These are phyloP conservation scores for Zaprionus ghesquierei DNA, from an alignment of 1,140 invertebrate species.

Conservation along the genomic window DNA sequence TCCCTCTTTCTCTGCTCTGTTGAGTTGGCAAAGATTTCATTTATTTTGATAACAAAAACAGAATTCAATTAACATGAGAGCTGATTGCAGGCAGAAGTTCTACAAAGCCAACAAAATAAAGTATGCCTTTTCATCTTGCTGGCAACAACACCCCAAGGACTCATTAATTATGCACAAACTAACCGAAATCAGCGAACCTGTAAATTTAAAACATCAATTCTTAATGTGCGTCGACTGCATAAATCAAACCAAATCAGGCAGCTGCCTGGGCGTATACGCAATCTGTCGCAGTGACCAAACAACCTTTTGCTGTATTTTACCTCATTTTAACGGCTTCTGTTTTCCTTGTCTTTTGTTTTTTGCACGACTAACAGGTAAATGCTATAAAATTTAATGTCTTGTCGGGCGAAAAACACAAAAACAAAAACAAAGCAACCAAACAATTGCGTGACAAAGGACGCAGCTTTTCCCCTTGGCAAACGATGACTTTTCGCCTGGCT, in stretches of 20 bases:
- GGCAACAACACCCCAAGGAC: conserved; percentile 40
- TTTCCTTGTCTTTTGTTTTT: conserved; percentile 64
- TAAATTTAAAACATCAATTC: conserved; percentile 65
- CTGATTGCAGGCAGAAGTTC: neutral
- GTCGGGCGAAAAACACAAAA: conserved; percentile 15
- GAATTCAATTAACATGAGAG: conserved; percentile 30
- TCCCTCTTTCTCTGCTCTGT: neutral
- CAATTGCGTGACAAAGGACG: conserved; percentile 59
- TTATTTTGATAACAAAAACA: neutral
- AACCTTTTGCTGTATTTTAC: conserved; percentile 31
- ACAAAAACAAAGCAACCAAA: conserved; percentile 27
- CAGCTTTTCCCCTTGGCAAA: conserved; percentile 21
- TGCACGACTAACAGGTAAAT: conserved; percentile 64
- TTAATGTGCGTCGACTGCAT: conserved; percentile 57
- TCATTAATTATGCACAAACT: conserved; percentile 39
- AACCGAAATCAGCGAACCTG: conserved; percentile 13
- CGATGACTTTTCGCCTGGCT: conserved; percentile 1
- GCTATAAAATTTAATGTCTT: conserved; percentile 74
- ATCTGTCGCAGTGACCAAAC: conserved; percentile 40
- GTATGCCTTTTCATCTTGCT: neutral
- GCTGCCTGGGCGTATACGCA: conserved; percentile 49
- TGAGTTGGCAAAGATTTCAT: conserved; percentile 8
- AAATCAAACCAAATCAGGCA: conserved; percentile 47
- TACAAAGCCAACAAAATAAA: neutral
- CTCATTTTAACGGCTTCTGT: conserved; percentile 16